phyloP scores from a whole-genome alignment of 2,797 vertebrate species.

The Enteromius paludinosus region DNA sequence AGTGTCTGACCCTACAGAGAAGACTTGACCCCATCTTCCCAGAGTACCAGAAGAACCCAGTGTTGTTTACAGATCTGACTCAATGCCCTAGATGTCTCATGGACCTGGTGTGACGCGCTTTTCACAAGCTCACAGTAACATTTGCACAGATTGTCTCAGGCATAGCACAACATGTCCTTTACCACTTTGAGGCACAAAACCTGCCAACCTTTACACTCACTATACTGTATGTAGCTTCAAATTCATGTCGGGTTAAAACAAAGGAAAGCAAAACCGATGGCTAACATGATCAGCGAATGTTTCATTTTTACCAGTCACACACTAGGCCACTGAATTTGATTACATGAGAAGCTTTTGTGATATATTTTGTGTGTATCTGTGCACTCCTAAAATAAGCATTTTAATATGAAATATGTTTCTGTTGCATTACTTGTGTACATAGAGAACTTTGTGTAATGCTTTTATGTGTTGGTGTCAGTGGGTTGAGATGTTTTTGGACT shows the following conservation, averaged over 20 bases:
- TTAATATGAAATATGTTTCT: constrained; percentile 58
- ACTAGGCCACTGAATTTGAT: constrained; percentile 58
- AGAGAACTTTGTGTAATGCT: constrained; percentile 65
- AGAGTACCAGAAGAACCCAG: constrained; percentile 50
- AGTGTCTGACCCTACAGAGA: constrained; percentile 20
- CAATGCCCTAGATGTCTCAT: constrained; percentile 25
- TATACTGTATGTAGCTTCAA: constrained; percentile 64
- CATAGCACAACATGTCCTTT: constrained; percentile 66
- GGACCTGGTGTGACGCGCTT: constrained; percentile 55
- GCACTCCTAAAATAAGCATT: constrained; percentile 72
- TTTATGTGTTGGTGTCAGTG: constrained; percentile 73
- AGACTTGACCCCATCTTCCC: constrained; percentile 20
- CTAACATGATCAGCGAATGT: constrained; percentile 54
- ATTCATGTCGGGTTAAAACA: constrained; percentile 55
- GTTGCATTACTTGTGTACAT: constrained; percentile 67
- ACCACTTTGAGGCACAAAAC: constrained; percentile 63
- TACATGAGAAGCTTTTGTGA: constrained; percentile 77
- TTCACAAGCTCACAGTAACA: constrained; percentile 69
- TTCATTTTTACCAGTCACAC: constrained; percentile 53
- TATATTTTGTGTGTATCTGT: constrained; percentile 71
- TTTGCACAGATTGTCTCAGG: constrained; percentile 80
- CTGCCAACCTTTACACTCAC: constrained; percentile 58
- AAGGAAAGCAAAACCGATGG: constrained; percentile 44
- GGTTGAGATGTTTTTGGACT: constrained; percentile 57
- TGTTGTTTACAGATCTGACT: constrained; percentile 70